Evolutionary conservation across 2,888 invertebrate species (phyloP), one percentile per base, ranked within the genome.

Genomic region (Listrodromus nycthemerus): DNA sequence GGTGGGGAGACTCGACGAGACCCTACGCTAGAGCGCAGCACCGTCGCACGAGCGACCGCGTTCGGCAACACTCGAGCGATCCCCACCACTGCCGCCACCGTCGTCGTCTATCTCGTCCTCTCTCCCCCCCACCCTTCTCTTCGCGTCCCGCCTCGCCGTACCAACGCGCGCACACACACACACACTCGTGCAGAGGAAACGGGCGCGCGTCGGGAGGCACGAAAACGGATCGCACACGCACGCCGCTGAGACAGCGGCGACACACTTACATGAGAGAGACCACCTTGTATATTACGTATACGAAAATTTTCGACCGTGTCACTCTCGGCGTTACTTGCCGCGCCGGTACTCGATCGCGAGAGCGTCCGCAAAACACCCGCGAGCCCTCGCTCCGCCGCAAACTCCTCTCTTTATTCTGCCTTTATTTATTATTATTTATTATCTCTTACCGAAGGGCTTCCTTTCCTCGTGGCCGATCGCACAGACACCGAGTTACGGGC

Each of bases 11-110:
- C 83, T 79, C 85, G 88, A 87, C 87, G 88, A 85, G 85, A 88
- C 86, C 86, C 63, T 10, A 88, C 90, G 89, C 88, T 87, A 91
- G 91, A 86, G 89, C 88, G 91, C 91, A 90, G 88, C 90, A 91
- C 91, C 81, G 86, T 86, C 87, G 87, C 86, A 88, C 86, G 85
- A 85, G 13, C 3, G 41, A 87, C 86, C 86, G 88, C 88, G 85
- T 50, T 70, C 37, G 74, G 66, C 81, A 24, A 52, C 63, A 71
- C 73, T 67, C 67, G 58, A 71, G 67, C 80, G 69, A 16, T 45
- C 70, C 78, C 61, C 63, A 71, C 63, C 50, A 45, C 66, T 21
- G 52, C 66, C 58, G 33, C 30, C 55, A 13, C 24, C 70, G 69
- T 67, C 67, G 78, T 69, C 80, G 78, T 74, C 77, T 79, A 70